phyloP scores from a whole-genome alignment of 2,797 vertebrate genomes.

The Ctenopoma multispine region DNA sequence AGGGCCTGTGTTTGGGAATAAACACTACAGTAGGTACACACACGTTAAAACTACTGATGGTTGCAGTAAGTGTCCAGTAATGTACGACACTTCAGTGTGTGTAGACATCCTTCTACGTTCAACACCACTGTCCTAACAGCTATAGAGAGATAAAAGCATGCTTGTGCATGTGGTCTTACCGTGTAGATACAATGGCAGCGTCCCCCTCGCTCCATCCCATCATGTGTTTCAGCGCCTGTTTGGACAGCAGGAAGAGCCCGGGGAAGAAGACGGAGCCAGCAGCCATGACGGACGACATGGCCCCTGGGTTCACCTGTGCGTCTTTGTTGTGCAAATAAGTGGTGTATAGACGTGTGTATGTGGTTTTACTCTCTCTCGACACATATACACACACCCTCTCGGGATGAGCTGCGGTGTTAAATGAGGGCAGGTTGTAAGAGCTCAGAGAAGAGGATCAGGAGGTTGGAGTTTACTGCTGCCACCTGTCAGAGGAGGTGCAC shows the following conservation, averaged over 20 bases:
- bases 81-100: too few relatives aligned
- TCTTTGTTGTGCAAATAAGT: neutral
- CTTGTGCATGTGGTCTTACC: constrained; percentile 74
- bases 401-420: constrained; percentile 10
- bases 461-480: constrained; percentile 54
- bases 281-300: constrained; percentile 86
- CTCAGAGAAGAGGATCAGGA: constrained; percentile 42
- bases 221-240: constrained; percentile 79
- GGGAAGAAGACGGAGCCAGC: constrained; percentile 90
- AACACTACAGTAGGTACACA: too few relatives aligned
- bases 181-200: constrained; percentile 87
- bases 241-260: constrained; percentile 88
- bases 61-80: too few relatives aligned
- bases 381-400: neutral
- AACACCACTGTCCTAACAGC: too few relatives aligned
- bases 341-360: neutral
- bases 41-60: too few relatives aligned
- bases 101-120: too few relatives aligned
- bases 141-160: neutral
- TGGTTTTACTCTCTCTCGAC: neutral
- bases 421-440: constrained; percentile 23
- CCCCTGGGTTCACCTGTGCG: constrained; percentile 36
- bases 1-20: too few relatives aligned
- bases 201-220: constrained; percentile 88
- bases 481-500: constrained; percentile 53